These are phyloP conservation scores for Latrodectus elegans DNA, from an alignment of 2,888 invertebrate species.

Conservation along the genomic window DNA sequence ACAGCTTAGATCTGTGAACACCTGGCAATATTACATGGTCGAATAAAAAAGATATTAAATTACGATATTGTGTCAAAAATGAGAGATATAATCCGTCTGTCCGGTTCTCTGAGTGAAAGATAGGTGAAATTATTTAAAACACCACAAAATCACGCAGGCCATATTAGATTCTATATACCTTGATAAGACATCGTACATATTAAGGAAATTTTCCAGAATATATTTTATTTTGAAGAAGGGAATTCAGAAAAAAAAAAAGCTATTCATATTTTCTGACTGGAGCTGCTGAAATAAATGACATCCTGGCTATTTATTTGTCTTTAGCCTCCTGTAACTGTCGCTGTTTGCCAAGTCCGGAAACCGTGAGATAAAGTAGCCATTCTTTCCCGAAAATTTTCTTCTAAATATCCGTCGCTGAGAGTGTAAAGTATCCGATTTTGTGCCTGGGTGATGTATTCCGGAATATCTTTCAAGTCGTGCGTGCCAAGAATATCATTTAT, in stretches of 20 bases:
- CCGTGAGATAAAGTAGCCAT: background rate
- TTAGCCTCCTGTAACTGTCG: background rate
- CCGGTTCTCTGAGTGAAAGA: too few species aligned
- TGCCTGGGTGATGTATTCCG: background rate
- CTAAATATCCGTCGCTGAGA: background rate
- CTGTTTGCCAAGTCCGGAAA: background rate
- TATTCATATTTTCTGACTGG: background rate
- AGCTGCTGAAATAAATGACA: background rate
- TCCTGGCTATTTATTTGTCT: background rate
- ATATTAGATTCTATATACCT: too few species aligned
- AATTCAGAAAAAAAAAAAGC: background rate
- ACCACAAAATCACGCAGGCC: too few species aligned
- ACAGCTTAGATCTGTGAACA: too few species aligned
- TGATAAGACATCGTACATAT: too few species aligned
- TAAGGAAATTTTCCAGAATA: too few species aligned
- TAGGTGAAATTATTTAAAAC: too few species aligned
- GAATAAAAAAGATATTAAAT: too few species aligned
- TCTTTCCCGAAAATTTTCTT: background rate
- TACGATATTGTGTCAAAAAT: too few species aligned
- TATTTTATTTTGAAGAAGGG: too few species aligned
- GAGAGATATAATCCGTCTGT: too few species aligned
- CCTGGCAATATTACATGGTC: too few species aligned
- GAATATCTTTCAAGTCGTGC: conserved; percentile 8
- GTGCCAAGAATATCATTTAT: conserved; percentile 25
- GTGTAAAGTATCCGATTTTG: background rate